Conservation (phyloP, 2,113 vertebrate species). For the Meriones unguiculatus region DNA sequence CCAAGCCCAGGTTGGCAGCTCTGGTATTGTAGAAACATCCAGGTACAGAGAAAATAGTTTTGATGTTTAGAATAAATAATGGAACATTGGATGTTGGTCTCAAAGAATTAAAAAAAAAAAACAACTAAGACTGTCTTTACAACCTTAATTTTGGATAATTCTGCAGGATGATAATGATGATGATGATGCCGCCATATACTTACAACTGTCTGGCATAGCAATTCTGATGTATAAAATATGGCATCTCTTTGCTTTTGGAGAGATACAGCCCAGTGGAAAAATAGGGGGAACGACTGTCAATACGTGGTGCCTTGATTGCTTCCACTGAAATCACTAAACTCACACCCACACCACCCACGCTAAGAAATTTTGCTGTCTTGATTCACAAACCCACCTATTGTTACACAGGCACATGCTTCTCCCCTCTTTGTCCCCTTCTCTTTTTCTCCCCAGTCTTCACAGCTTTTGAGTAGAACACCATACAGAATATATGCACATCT, state of each 20-base stretch:
- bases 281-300: background rate
- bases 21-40: background rate
- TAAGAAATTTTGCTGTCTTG: background rate
- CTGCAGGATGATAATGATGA: background rate
- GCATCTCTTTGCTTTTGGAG: background rate
- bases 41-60: background rate
- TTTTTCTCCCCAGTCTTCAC: background rate
- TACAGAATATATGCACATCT: background rate
- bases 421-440: no score
- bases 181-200: background rate
- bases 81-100: background rate
- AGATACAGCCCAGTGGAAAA: background rate
- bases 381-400: background rate
- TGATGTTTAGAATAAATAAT: slow-evolving; percentile 20
- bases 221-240: background rate
- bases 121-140: background rate
- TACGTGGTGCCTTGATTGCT: background rate
- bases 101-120: background rate
- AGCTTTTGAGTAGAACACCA: background rate
- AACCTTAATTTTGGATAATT: background rate
- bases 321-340: background rate
- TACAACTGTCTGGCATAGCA: background rate
- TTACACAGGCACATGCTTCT: background rate
- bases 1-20: background rate
- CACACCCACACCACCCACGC: background rate